phyloP scores from a whole-genome alignment of 2,113 vertebrate species.

The Alectura lathami region DNA sequence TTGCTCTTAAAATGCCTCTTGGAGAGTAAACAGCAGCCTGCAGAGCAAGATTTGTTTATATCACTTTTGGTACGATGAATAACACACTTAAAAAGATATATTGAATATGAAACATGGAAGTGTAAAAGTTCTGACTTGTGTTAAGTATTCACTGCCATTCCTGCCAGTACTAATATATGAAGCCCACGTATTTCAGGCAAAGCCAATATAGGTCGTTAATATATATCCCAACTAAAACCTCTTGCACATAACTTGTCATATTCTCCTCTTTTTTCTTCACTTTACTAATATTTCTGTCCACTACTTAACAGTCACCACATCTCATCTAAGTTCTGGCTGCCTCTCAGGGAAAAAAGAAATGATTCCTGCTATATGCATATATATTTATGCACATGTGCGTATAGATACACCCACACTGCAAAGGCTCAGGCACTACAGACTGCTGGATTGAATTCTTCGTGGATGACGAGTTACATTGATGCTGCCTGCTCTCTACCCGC shows the following conservation, averaged over 20 bases:
- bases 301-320: neutral
- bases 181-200: conserved; percentile 9
- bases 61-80: conserved; percentile 51
- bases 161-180: neutral
- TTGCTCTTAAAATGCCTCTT: conserved; percentile 65
- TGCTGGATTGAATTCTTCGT: neutral
- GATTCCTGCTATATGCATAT: neutral
- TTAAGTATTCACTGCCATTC: conserved; percentile 52
- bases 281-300: neutral
- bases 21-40: conserved; percentile 61
- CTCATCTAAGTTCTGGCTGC: neutral
- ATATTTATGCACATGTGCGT: neutral
- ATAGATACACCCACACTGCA: neutral
- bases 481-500: neutral
- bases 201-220: neutral
- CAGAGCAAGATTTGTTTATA: conserved; percentile 63
- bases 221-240: neutral
- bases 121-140: conserved; percentile 48
- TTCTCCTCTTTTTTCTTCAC: neutral
- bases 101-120: conserved; percentile 46
- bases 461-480: neutral
- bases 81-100: conserved; percentile 66
- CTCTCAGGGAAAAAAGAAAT: neutral
- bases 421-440: neutral
- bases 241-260: neutral